A percentile compares a stretch with the other conserved stretches of the same genome.
Conservation (phyloP, 2,888 invertebrate genomes). For the Meta bourneti region DNA sequence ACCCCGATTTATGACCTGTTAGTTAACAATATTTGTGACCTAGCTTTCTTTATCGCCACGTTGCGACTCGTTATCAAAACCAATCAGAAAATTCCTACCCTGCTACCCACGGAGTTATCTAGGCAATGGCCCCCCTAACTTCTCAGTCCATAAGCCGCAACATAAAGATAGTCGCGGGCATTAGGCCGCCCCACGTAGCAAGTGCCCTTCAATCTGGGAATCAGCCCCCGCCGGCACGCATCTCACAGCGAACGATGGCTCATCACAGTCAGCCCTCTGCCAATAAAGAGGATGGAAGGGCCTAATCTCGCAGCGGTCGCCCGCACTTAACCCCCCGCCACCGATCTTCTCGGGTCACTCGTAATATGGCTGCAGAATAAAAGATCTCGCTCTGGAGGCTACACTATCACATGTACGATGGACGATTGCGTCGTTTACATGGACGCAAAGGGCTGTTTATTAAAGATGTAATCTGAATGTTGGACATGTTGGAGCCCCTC, state of each 20-base stretch:
- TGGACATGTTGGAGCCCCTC: too few relatives aligned
- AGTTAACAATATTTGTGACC: too few relatives aligned
- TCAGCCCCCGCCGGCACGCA: conserved; percentile 8
- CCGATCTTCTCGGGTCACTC: too few relatives aligned
- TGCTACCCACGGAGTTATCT: neutral
- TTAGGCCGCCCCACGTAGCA: conserved; percentile 47
- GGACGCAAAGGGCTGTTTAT: neutral
- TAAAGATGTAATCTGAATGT: too few relatives aligned
- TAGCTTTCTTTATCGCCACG: too few relatives aligned
- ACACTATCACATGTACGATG: neutral
- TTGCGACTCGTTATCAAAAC: too few relatives aligned
- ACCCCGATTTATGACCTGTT: too few relatives aligned
- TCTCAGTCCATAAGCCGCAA: conserved; percentile 27
- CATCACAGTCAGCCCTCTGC: conserved; percentile 58
- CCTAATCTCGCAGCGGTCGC: conserved; percentile 50
- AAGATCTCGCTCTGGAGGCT: neutral
- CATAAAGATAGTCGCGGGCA: conserved; percentile 36
- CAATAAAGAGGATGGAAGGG: conserved; percentile 65
- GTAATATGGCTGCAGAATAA: neutral
- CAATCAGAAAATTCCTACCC: neutral
- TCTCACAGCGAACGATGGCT: conserved; percentile 8
- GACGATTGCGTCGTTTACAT: conserved; percentile 14
- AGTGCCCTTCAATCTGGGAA: conserved; percentile 53
- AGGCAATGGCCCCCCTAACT: conserved; percentile 28
- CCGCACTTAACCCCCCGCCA: conserved; percentile 44